Evolutionary conservation across 2,113 vertebrate species (phyloP), one percentile per base, ranked within the genome.

Genomic region (Micronycteris hirsuta): DNA sequence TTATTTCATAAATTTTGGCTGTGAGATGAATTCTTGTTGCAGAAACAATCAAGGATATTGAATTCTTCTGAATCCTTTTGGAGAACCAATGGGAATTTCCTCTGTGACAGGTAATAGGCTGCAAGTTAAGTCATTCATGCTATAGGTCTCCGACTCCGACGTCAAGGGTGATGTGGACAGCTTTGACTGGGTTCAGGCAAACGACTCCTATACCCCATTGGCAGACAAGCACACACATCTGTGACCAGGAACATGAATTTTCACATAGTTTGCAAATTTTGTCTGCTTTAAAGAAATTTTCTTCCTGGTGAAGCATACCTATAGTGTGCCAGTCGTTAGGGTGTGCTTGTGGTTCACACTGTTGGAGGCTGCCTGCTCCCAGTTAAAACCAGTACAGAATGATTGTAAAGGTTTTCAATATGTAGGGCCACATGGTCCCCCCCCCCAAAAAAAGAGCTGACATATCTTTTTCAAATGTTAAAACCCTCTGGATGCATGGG

Each of bases 1-100:
- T 65, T 92, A 82, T 93, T 96, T 90, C 38, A 49, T 86, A 93
- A 47, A 94, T 76, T 67, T 95, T 89, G 86, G 20, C 70, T 86
- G 6, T 67, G 70, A 71, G 63, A 71, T 84, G 58, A 94, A 70
- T 89, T 92, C 52, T 52, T 93, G 0, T 82, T 95, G 26, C 33
- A 54, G 78, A 86, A 70, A 47, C 63, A 43, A 20, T 52, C 17
- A 81, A 26, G 56, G 58, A 74, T 8, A 38, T 78, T 94, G 67
- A 80, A 89, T 94, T 91, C 47, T 49, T 90, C 26, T 63, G 45
- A 85, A 96, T n/a, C 38, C 68, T 85, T 68, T 28, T 52, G 58
- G 63, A 87, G 67, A 91, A 90, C 41, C 16, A 78, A 45, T 56
- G 91, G 88, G 86, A 88, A 91, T 38, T 68, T 28, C 28, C 22